Conservation (phyloP, 2,888 invertebrate species). For the Drosophila antonietae region DNA sequence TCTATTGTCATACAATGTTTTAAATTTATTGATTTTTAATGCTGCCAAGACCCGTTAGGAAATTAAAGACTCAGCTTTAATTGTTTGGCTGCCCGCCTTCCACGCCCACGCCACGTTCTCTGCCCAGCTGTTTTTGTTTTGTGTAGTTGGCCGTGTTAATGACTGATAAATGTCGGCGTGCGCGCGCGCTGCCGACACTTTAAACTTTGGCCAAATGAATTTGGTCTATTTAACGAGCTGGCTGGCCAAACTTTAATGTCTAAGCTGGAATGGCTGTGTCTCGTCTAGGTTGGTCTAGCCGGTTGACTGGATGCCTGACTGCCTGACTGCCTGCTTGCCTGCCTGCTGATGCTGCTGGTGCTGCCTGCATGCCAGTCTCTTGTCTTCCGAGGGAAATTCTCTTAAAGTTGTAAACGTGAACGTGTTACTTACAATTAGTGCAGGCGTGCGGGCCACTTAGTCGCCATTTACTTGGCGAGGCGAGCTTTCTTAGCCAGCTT, state of each 20-base stretch:
- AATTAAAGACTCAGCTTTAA: slow-evolving; percentile 68
- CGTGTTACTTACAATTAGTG: slow-evolving; percentile 79
- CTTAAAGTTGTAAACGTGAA: slow-evolving; percentile 77
- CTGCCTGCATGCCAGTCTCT: slow-evolving; percentile 37
- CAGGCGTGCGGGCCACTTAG: slow-evolving; percentile 66
- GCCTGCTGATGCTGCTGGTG: slow-evolving; percentile 18
- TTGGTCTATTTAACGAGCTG: slow-evolving; percentile 72
- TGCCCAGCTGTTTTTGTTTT: slow-evolving; percentile 16
- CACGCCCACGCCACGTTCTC: not conserved
- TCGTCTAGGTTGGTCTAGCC: slow-evolving; percentile 56
- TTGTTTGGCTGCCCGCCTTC: slow-evolving; percentile 32
- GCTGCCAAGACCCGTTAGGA: slow-evolving; percentile 26
- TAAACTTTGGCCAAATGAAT: slow-evolving; percentile 72
- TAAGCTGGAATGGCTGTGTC: slow-evolving; percentile 59
- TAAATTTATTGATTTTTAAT: slow-evolving; percentile 80
- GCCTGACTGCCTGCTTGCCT: slow-evolving; percentile 53
- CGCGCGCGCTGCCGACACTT: slow-evolving; percentile 59
- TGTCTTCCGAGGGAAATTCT: slow-evolving; percentile 66
- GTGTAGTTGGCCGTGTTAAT: slow-evolving; percentile 71
- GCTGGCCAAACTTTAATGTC: slow-evolving; percentile 74
- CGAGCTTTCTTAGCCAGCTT: slow-evolving; percentile 20
- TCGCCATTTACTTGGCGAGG: slow-evolving; percentile 47
- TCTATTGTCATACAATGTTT: slow-evolving; percentile 56
- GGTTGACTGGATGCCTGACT: slow-evolving; percentile 54
- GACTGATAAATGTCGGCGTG: slow-evolving; percentile 71